phyloP scores from a whole-genome alignment of 2,888 invertebrate genomes.

The Zaprionus obscuricornis region DNA sequence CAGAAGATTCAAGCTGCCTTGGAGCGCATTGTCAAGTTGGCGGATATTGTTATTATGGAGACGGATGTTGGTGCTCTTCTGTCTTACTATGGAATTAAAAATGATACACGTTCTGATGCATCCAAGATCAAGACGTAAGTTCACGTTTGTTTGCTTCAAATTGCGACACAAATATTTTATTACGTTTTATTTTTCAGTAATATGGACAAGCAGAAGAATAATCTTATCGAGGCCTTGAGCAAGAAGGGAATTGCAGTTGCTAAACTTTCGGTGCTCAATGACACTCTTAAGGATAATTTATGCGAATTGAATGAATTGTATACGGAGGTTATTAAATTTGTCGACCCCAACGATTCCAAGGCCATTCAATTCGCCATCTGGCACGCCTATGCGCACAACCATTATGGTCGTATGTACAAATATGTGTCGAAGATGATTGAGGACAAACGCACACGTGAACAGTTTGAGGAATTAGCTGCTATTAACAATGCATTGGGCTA shows the following conservation, averaged over 20 bases:
- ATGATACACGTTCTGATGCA: conserved; percentile 92
- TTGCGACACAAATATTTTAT: background rate
- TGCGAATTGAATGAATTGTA: conserved; percentile 87
- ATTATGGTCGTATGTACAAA: conserved; percentile 92
- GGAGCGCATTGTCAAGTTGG: conserved; percentile 86
- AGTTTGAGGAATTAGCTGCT: conserved; percentile 82
- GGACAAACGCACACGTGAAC: conserved; percentile 90
- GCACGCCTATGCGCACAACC: conserved; percentile 91
- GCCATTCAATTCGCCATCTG: conserved; percentile 91
- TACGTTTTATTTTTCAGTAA: conserved; percentile 84
- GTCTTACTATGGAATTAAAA: conserved; percentile 92
- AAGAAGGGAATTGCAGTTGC: conserved; percentile 90
- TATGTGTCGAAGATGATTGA: conserved; percentile 90
- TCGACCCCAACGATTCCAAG: conserved; percentile 91
- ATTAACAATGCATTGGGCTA: conserved; percentile 78
- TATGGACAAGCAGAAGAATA: conserved; percentile 93
- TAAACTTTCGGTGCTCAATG: conserved; percentile 84
- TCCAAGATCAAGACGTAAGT: conserved; percentile 91
- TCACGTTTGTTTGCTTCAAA: too few species aligned
- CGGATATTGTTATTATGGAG: conserved; percentile 87
- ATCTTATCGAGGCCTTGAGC: conserved; percentile 91
- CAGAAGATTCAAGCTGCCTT: conserved; percentile 83
- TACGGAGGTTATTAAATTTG: conserved; percentile 91
- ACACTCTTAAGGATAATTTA: conserved; percentile 81
- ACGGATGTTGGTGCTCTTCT: conserved; percentile 92